A percentile compares a stretch with the other conserved stretches of the same genome.
Evolutionary conservation across 2,113 vertebrate genomes (phyloP).

Genomic region (Syngnathus typhle): DNA sequence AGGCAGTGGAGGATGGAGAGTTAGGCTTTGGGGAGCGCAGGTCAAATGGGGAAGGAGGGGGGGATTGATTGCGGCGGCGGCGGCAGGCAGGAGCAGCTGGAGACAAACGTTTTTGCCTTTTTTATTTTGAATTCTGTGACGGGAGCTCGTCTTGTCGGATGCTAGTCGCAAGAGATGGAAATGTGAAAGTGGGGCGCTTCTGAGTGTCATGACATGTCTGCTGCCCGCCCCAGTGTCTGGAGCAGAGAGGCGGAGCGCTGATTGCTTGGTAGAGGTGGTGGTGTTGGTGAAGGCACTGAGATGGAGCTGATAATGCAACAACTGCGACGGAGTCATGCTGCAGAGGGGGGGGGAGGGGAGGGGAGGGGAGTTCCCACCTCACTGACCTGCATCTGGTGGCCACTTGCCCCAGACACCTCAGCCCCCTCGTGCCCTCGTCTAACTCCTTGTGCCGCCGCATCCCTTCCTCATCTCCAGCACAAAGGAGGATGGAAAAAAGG

Average conservation of each 20-base stretch:
- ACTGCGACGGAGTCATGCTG: constrained; percentile 29
- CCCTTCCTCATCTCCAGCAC: constrained; percentile 34
- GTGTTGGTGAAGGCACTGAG: constrained; percentile 40
- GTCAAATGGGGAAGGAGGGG: constrained; percentile 37
- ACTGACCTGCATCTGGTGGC: constrained; percentile 65
- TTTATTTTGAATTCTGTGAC: background rate
- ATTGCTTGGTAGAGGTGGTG: background rate
- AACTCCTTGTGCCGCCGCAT: constrained; percentile 7
- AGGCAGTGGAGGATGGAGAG: constrained; percentile 35
- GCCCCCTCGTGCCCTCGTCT: constrained; percentile 5
- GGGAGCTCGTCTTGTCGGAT: constrained; percentile 25
- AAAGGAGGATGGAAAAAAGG: constrained; percentile 58
- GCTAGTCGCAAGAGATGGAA: constrained; percentile 9
- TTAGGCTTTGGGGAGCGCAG: constrained; percentile 33
- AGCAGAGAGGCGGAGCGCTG: constrained; percentile 22
- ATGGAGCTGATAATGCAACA: constrained; percentile 55
- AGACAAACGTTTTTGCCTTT: constrained; percentile 26
- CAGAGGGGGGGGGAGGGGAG: constrained; percentile 2
- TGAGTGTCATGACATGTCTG: constrained; percentile 54
- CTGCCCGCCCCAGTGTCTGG: constrained; percentile 48
- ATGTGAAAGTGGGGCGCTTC: constrained; percentile 40
- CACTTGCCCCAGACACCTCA: constrained; percentile 37
- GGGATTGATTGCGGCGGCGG: constrained; percentile 1
- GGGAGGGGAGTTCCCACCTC: constrained; percentile 48
- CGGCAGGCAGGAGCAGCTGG: constrained; percentile 15